Evolutionary conservation across 2,113 vertebrate genomes (phyloP).

Genomic region (Catharus bicknelli): DNA sequence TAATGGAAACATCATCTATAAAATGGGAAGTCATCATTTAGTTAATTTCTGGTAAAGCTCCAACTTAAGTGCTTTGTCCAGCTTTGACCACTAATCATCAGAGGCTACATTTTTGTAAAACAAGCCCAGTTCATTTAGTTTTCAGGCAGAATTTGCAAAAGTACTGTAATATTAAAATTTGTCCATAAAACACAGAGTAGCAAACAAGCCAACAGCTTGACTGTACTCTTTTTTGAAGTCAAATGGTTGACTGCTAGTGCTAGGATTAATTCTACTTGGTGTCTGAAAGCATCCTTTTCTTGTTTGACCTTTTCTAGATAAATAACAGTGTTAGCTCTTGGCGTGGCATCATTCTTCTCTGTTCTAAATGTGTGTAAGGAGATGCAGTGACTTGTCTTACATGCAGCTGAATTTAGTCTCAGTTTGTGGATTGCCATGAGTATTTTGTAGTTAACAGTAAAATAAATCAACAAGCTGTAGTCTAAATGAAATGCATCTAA

Average conservation of each 20-base stretch:
- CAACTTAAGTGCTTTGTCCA: background rate
- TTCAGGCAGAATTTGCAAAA: background rate
- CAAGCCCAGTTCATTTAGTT: background rate
- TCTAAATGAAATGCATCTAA: background rate
- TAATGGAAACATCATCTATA: background rate
- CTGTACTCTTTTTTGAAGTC: background rate
- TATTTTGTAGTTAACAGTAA: constrained; percentile 4
- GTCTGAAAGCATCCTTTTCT: background rate
- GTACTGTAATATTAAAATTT: background rate
- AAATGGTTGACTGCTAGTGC: background rate
- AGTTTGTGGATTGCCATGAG: background rate
- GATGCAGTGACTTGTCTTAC: background rate
- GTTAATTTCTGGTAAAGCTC: background rate
- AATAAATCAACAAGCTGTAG: background rate
- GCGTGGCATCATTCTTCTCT: background rate
- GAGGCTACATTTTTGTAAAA: background rate
- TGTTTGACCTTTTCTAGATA: background rate
- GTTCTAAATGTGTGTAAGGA: background rate
- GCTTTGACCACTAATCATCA: background rate
- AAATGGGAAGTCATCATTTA: background rate
- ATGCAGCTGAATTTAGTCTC: background rate
- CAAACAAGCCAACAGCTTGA: background rate
- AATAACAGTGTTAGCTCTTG: background rate
- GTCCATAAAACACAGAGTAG: background rate
- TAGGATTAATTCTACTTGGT: background rate